phyloP scores from a whole-genome alignment of 2,797 vertebrate species.

The Dallia pectoralis region DNA sequence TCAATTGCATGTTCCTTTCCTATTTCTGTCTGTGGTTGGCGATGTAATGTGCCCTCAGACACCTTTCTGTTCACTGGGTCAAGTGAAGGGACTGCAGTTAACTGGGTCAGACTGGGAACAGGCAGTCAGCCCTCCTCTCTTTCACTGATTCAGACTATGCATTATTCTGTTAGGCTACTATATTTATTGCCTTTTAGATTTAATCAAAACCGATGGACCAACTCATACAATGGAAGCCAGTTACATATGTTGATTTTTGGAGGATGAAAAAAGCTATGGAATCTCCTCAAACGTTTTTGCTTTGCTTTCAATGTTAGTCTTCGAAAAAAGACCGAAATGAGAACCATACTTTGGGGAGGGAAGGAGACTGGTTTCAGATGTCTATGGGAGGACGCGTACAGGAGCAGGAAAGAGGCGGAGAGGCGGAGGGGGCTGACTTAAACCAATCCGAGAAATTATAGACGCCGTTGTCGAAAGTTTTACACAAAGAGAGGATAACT shows the following conservation, averaged over 20 bases:
- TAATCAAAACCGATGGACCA: background rate
- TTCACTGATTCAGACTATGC: background rate
- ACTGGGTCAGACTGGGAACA: background rate
- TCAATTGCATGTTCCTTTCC: background rate
- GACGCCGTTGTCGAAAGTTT: constrained; percentile 39
- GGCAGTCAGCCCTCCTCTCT: background rate
- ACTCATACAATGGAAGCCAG: constrained; percentile 7
- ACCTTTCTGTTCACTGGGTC: background rate
- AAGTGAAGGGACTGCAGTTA: constrained; percentile 15
- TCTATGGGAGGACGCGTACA: constrained; percentile 42
- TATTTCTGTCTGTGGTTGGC: background rate
- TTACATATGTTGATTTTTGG: constrained; percentile 13
- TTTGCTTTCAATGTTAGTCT: constrained; percentile 65
- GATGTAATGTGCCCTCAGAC: background rate
- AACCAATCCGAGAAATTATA: constrained; percentile 38
- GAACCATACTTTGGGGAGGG: constrained; percentile 64
- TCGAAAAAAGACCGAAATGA: constrained; percentile 60
- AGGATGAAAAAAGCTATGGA: constrained; percentile 33
- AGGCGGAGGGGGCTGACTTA: constrained; percentile 22
- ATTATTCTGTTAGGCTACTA: background rate
- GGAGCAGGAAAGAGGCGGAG: constrained; percentile 27
- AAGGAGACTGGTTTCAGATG: constrained; percentile 54
- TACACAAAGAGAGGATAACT: constrained; percentile 43
- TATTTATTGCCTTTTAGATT: background rate
- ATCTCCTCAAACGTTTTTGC: constrained; percentile 58